Conservation (phyloP, 2,888 invertebrate species). For the Holacanthella duospinosa region DNA sequence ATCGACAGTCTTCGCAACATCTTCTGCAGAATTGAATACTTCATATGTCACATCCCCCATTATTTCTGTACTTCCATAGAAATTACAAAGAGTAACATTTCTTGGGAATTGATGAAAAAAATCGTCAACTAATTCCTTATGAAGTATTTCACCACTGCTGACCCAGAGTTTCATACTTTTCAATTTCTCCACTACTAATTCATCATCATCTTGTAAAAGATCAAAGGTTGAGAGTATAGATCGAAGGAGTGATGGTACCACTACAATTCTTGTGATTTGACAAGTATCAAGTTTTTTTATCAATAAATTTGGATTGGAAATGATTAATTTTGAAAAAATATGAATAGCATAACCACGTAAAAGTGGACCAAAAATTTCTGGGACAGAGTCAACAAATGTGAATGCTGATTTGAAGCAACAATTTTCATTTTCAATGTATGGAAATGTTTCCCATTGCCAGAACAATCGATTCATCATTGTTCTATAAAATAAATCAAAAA, state of each 20-base stretch:
- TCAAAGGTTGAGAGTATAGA: slow-evolving; percentile 49
- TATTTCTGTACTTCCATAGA: slow-evolving; percentile 83
- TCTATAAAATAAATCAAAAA: slow-evolving; percentile 39
- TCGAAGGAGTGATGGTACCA: slow-evolving; percentile 72
- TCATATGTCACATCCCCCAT: slow-evolving; percentile 84
- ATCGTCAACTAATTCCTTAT: slow-evolving; percentile 52
- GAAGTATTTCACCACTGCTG: slow-evolving; percentile 63
- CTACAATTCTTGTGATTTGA: slow-evolving; percentile 62
- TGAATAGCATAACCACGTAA: slow-evolving; percentile 60
- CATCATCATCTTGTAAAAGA: not conserved
- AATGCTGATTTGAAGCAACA: slow-evolving; percentile 81
- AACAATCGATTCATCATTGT: slow-evolving; percentile 67
- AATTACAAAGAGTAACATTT: slow-evolving; percentile 63
- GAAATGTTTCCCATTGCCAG: slow-evolving; percentile 80
- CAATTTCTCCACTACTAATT: slow-evolving; percentile 40
- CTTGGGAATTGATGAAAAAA: slow-evolving; percentile 50
- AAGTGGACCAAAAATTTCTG: slow-evolving; percentile 77
- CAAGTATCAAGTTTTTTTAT: slow-evolving; percentile 33
- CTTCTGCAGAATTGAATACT: slow-evolving; percentile 49
- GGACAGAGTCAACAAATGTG: slow-evolving; percentile 79
- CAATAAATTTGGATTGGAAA: slow-evolving; percentile 11
- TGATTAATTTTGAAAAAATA: slow-evolving; percentile 57
- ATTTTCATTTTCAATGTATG: slow-evolving; percentile 56
- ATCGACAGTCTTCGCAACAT: slow-evolving; percentile 44
- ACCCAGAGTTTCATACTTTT: slow-evolving; percentile 62